Evolutionary conservation across 2,797 vertebrate genomes (phyloP), one percentile per base, ranked within the genome.

Genomic region (Nannoperca australis): DNA sequence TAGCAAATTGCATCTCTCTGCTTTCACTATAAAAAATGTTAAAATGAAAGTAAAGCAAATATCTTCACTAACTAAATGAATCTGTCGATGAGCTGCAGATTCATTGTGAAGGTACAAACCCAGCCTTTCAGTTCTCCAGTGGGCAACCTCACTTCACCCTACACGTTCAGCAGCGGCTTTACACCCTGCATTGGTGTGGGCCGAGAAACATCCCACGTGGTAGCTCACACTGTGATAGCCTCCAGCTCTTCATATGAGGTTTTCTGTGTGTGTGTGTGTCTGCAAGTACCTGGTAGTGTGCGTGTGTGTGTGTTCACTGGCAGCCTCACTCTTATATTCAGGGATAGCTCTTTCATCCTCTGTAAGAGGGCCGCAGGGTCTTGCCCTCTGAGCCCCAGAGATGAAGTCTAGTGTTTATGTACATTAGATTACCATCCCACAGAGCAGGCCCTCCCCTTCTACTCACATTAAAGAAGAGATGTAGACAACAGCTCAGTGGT

Each of bases 311-410:
- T 89, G 85, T 97, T 90, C 95, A 86, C 96, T 96, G 96, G 96
- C 96, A 91, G 74, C 84, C 95, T 69, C 73, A 32, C 86, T 91
- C 80, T 90, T 90, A 90, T 91, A 89, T 94, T 91, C 95, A 94
- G 91, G 77, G 92, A 95, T 94, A 91, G 91, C 83, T 90, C 95
- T 97, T 97, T 97, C 93, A 97, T 98, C 96, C 92, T 96, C 94
- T 95, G 94, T 94, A 91, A 91, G 87, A 86, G 88, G 91, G 90
- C 92, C 84, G 84, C 87, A 89, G 94, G 93, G 92, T 91, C 79
- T 79, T 90, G 89, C 88, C 92, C 85, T 91, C 89, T 68, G 88
- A 78, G 88, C 76, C 91, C 86, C 83, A 89, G 80, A 85, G 89
- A 90, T 89, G 91, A 90, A 93, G 91, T 92, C 91, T 86, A 90